Evolutionary conservation across 2,888 invertebrate species (phyloP), one percentile per base, ranked within the genome.

Genomic region (Callosobruchus maculatus): DNA sequence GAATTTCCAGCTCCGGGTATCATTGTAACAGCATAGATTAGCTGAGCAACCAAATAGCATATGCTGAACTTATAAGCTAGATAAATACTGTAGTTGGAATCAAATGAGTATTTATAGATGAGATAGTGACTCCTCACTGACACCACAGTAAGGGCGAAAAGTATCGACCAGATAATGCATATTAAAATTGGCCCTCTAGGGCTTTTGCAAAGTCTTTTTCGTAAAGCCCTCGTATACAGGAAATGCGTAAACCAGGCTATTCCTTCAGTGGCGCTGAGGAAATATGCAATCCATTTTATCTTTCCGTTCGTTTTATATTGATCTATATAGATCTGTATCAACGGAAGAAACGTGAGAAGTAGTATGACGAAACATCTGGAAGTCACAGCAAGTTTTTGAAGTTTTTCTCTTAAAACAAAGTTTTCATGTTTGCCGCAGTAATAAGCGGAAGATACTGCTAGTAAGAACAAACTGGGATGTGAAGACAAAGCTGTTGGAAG

Each of bases 161-260:
- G 88, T 67, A 93, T 83, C 74, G 92, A 87, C 93, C 95, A 95
- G 30, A 93, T 82, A 1, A 94, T 88, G 75, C 94, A 88, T 75
- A 94, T 89, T 7, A 90, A 83, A 13, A 91, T 87, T 0, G 96
- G 94, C 0, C 97, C 97, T 68, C 96, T 89, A 76, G 93, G 90
- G 87, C 93, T 93, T 76, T 90, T 84, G 0, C 90, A 89, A 68
- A 93, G 87, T 79, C 91, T 89, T 80, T 89, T 90, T 80, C 92
- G 92, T 73, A 95, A 86, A 3, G 93, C 91, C 79, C 94, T 87
- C 80, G 91, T 90, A 85, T 93, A 94, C 77, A 93, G 91, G 80
- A 94, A 91, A 87, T 97, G 97, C 21, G 95, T 89, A 72, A 94
- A 87, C 97, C 97, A 97, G 70, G 94, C 90, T 70, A 95, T 86